Conservation (phyloP, 2,113 vertebrate genomes). For the Tonatia bakeri region DNA sequence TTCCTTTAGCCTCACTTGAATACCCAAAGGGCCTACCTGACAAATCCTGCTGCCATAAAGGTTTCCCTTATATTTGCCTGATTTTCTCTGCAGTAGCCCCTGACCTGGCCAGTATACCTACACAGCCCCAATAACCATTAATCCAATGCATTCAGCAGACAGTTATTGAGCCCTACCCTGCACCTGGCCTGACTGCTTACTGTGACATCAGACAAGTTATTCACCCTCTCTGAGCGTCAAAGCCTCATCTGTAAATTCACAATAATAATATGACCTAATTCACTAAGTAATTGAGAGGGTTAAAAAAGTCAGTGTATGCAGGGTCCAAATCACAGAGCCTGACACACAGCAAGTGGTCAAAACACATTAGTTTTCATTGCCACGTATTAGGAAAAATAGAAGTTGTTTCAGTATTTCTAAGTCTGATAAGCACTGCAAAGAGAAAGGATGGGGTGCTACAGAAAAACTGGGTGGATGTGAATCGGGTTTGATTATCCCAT, state of each 20-base stretch:
- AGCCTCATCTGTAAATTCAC: background rate
- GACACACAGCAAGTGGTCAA: background rate
- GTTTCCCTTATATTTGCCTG: background rate
- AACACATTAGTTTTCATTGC: background rate
- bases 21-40: too few species aligned
- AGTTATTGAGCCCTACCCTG: background rate
- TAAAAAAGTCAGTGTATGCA: background rate
- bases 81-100: background rate
- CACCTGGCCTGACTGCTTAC: background rate
- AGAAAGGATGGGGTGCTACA: background rate
- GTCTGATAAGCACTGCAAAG: background rate
- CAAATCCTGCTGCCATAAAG: background rate
- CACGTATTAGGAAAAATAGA: background rate
- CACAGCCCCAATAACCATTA: background rate
- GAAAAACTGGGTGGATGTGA: background rate
- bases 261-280: background rate
- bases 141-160: background rate
- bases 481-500: background rate
- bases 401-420: background rate
- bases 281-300: background rate
- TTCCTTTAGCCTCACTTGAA: background rate
- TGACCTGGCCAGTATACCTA: background rate
- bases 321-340: background rate
- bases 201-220: background rate
- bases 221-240: background rate